Conservation (phyloP, 2,797 vertebrate species). For the Benthosema pterotum region DNA sequence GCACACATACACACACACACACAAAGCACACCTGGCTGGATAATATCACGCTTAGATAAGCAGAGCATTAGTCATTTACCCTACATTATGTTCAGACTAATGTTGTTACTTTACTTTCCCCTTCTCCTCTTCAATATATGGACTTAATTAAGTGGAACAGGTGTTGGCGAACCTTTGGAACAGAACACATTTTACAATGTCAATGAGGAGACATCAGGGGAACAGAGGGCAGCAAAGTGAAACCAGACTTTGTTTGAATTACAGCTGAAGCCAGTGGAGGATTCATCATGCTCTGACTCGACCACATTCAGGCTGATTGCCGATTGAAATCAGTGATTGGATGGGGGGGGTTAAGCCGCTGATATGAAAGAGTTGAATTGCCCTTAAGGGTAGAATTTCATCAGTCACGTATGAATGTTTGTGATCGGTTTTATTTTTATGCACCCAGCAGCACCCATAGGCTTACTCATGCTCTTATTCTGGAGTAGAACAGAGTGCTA, state of each 20-base stretch:
- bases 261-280: constrained; percentile 11
- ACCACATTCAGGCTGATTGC: constrained; percentile 17
- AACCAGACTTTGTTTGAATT: constrained; percentile 40
- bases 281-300: constrained; percentile 3
- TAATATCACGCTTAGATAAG: constrained; percentile 19
- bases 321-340: constrained; percentile 43
- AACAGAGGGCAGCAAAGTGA: constrained; percentile 10
- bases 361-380: constrained; percentile 4
- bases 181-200: constrained; percentile 48
- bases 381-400: neutral
- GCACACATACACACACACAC: neutral
- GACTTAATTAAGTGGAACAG: constrained; percentile 54
- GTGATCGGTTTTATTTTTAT: no score
- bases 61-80: constrained; percentile 29
- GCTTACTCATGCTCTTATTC: no score
- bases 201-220: constrained; percentile 17
- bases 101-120: constrained; percentile 26
- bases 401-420: no score
- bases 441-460: no score
- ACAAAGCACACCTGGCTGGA: neutral
- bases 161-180: constrained; percentile 34
- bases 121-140: constrained; percentile 39
- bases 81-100: constrained; percentile 37
- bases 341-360: constrained; percentile 4
- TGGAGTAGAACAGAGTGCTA: no score